These are phyloP conservation scores for Trididemnum miniatum DNA, from an alignment of 23 tunicate species.

Conservation along the genomic window DNA sequence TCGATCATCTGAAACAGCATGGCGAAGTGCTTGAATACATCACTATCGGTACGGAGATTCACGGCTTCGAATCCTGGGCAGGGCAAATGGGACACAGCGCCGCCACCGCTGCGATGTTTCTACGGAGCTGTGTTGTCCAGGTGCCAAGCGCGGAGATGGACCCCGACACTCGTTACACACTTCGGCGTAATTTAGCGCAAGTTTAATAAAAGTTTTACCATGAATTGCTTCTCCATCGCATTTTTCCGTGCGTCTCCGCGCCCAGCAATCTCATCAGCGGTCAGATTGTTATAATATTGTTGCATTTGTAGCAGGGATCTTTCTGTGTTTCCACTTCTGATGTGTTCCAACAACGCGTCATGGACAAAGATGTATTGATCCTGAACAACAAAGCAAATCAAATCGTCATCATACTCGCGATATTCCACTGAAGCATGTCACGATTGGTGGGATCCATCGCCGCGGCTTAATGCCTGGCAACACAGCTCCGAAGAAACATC, in stretches of 20 bases:
- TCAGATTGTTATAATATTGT: slow-evolving; percentile 33
- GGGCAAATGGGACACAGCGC: too few species aligned
- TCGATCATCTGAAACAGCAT: slow-evolving; percentile 36
- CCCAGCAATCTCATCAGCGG: background rate
- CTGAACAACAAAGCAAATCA: slow-evolving; percentile 32
- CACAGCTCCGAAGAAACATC: too few species aligned
- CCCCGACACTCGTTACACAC: too few species aligned
- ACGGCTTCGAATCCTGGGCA: background rate
- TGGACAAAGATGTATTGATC: slow-evolving; percentile 91
- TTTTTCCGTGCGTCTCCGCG: background rate
- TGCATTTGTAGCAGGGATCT: slow-evolving; percentile 40
- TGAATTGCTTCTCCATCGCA: slow-evolving; percentile 76
- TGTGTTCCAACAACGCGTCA: slow-evolving; percentile 77
- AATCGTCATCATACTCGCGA: too few species aligned
- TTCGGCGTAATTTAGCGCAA: too few species aligned
- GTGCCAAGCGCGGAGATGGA: too few species aligned
- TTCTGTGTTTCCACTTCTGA: slow-evolving; percentile 73
- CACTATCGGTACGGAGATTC: background rate
- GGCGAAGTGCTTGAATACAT: background rate
- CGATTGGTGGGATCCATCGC: too few species aligned
- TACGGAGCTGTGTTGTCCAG: too few species aligned
- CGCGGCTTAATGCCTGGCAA: too few species aligned
- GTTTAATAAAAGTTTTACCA: too few species aligned
- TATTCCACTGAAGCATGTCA: too few species aligned
- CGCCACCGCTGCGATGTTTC: too few species aligned